phyloP scores from a whole-genome alignment of 2,888 invertebrate genomes.

The Celastrina argiolus region DNA sequence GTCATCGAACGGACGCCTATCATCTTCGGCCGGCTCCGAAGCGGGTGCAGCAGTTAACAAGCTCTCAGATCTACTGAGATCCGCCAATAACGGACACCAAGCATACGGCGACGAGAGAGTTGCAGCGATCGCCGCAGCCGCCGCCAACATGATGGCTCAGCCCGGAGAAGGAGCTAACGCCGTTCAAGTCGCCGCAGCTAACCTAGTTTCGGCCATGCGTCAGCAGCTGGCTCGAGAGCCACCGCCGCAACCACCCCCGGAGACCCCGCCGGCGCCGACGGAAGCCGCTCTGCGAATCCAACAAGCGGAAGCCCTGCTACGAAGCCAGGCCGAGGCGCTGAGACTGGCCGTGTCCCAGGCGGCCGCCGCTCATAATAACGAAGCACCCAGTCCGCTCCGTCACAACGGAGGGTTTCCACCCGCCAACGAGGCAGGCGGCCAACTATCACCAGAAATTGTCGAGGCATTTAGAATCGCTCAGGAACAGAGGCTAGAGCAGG shows the following conservation, averaged over 20 bases:
- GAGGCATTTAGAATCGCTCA: constrained; percentile 84
- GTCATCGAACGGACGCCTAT: constrained; percentile 88
- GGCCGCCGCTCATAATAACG: constrained; percentile 73
- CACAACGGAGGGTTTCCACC: constrained; percentile 71
- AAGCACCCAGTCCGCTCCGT: constrained; percentile 60
- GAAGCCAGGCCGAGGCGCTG: constrained; percentile 91
- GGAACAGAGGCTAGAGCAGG: constrained; percentile 90
- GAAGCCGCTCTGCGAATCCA: constrained; percentile 86
- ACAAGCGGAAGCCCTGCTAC: constrained; percentile 87
- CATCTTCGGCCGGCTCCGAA: constrained; percentile 89
- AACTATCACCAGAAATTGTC: constrained; percentile 83
- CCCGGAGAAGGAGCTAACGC: constrained; percentile 80
- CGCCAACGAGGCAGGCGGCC: constrained; percentile 67
- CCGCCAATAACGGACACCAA: constrained; percentile 81
- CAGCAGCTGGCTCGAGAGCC: constrained; percentile 77
- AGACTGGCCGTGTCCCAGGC: constrained; percentile 88
- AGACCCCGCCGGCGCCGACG: constrained; percentile 87
- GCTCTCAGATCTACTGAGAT: constrained; percentile 78
- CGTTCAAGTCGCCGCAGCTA: constrained; percentile 85
- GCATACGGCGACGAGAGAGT: constrained; percentile 82
- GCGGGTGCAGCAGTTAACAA: constrained; percentile 81
- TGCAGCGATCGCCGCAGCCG: constrained; percentile 84
- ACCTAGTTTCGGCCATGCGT: constrained; percentile 87
- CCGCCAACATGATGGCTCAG: constrained; percentile 79
- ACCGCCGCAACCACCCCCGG: constrained; percentile 83